Conservation (phyloP, 2,888 invertebrate genomes). For the Dioctria rufipes region DNA sequence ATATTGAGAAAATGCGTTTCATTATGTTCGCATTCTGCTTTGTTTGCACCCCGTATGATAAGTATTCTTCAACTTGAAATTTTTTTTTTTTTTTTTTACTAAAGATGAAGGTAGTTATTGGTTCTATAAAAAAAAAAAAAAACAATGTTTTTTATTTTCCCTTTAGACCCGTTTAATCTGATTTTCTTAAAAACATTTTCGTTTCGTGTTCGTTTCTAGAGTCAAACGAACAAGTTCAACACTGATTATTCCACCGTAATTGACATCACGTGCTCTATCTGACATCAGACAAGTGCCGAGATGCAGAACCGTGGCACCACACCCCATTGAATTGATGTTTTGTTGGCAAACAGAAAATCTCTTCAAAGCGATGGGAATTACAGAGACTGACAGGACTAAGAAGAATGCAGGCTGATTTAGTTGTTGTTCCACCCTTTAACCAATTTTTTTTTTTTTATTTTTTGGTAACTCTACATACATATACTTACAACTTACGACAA, state of each 20-base stretch:
- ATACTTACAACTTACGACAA: too few species aligned
- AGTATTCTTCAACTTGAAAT: too few species aligned
- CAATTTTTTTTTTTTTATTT: background rate
- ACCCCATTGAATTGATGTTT: constrained; percentile 10
- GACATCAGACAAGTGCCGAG: constrained; percentile 46
- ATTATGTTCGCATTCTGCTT: too few species aligned
- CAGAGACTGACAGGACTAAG: background rate
- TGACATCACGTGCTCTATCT: constrained; percentile 57
- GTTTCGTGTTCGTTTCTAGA: constrained; percentile 2
- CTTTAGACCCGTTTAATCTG: constrained; percentile 6
- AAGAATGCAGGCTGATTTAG: constrained; percentile 33
- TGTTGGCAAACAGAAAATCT: constrained; percentile 46
- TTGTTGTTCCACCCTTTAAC: background rate
- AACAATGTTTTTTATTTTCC: background rate
- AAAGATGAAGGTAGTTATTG: too few species aligned
- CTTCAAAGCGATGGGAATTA: constrained; percentile 24
- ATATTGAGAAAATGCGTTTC: too few species aligned
- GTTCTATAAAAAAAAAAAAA: too few species aligned
- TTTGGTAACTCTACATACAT: too few species aligned
- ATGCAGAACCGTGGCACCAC: background rate
- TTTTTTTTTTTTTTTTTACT: too few species aligned
- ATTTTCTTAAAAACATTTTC: constrained; percentile 23
- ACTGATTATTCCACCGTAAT: constrained; percentile 54
- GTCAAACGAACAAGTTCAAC: constrained; percentile 52
- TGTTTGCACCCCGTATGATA: too few species aligned